Conservation (phyloP, 1,140 invertebrate species). For the Drosophila triauraria region DNA sequence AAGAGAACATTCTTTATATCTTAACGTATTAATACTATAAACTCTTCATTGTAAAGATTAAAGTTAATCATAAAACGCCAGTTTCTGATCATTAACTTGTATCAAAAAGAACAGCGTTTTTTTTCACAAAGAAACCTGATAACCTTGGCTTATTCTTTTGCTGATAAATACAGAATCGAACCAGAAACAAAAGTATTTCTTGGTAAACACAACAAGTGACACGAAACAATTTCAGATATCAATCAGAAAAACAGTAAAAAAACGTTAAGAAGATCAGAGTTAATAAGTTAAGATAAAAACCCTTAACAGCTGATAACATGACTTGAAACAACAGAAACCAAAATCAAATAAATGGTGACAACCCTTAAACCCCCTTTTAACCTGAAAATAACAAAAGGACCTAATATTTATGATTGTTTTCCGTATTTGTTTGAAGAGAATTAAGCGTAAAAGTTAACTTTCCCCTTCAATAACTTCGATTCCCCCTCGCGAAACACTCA, state of each 20-base stretch:
- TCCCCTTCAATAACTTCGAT: neutral
- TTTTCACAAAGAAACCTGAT: neutral
- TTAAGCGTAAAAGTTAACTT: neutral
- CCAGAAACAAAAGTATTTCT: slow-evolving; percentile 2
- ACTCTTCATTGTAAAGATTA: neutral
- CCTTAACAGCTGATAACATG: neutral
- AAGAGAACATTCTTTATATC: neutral
- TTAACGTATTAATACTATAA: no score
- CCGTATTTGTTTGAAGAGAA: neutral
- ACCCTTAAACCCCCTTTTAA: neutral
- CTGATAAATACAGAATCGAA: neutral
- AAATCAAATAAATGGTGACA: neutral
- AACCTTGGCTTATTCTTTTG: neutral
- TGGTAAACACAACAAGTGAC: neutral
- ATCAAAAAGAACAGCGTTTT: neutral
- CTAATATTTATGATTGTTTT: neutral
- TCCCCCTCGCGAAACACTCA: neutral
- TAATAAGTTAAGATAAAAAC: neutral
- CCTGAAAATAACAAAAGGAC: neutral
- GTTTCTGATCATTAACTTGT: neutral
- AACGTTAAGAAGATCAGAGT: neutral
- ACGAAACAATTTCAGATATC: neutral
- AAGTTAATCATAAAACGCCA: neutral
- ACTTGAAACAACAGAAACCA: neutral
- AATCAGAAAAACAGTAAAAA: neutral